Conservation (phyloP, 53 echinoderm and acorn worm genomes). For the Holothuria leucospilota region DNA sequence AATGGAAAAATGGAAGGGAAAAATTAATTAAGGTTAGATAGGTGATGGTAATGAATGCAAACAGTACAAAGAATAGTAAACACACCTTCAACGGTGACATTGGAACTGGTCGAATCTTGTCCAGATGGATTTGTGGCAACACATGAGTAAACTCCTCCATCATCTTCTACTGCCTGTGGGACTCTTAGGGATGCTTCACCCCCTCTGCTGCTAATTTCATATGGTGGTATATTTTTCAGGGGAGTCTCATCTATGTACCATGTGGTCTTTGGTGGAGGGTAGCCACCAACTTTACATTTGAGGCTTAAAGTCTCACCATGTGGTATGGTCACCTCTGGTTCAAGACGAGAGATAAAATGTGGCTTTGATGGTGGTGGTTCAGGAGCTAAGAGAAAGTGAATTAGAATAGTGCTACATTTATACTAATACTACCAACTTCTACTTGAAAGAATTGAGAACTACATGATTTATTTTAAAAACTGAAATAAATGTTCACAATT, state of each 20-base stretch:
- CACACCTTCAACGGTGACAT: slow-evolving; percentile 77
- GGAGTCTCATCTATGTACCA: slow-evolving; percentile 71
- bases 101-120: slow-evolving; percentile 65
- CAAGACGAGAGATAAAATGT: slow-evolving; percentile 33
- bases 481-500: too few species aligned
- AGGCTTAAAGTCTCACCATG: slow-evolving; percentile 63
- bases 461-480: too few species aligned
- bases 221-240: slow-evolving; percentile 20
- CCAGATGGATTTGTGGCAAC: slow-evolving; percentile 81
- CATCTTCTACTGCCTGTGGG: slow-evolving; percentile 51
- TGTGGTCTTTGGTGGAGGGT: slow-evolving; percentile 58
- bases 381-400: slow-evolving; percentile 11
- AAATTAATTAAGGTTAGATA: too few species aligned
- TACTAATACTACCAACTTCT: too few species aligned
- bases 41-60: too few species aligned
- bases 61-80: too few species aligned
- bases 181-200: not conserved
- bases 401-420: too few species aligned
- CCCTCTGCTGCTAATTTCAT: slow-evolving; percentile 5
- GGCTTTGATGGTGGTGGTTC: slow-evolving; percentile 48
- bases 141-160: slow-evolving; percentile 73
- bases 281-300: slow-evolving; percentile 65
- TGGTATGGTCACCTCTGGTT: slow-evolving; percentile 43
- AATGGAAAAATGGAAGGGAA: too few species aligned
- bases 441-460: too few species aligned